Conservation (phyloP, 1,140 invertebrate species). For the Macrotrachela quadricornifera region DNA sequence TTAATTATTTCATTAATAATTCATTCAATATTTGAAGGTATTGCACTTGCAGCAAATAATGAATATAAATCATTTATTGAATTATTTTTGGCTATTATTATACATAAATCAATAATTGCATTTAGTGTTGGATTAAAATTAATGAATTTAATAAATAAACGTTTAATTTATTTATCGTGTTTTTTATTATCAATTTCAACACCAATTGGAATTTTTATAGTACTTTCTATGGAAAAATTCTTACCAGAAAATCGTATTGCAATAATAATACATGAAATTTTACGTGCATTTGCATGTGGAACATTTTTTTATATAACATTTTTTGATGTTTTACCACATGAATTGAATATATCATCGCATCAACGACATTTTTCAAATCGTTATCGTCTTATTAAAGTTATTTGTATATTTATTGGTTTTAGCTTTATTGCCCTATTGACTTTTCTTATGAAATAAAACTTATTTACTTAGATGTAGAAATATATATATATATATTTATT, state of each 20-base stretch:
- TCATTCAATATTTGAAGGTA: slow-evolving; percentile 21
- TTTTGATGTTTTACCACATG: slow-evolving; percentile 57
- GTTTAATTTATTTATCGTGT: slow-evolving; percentile 16
- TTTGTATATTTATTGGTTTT: too few relatives aligned
- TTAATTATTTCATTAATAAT: slow-evolving; percentile 19
- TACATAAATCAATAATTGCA: slow-evolving; percentile 53
- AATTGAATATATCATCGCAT: slow-evolving; percentile 13
- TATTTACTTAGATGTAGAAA: too few relatives aligned
- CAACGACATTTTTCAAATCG: too few relatives aligned
- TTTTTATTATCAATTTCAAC: slow-evolving; percentile 44
- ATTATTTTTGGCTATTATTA: slow-evolving; percentile 36
- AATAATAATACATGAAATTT: slow-evolving; percentile 32
- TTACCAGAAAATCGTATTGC: slow-evolving; percentile 20
- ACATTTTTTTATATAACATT: slow-evolving; percentile 76
- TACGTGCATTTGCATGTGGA: slow-evolving; percentile 54
- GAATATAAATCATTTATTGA: slow-evolving; percentile 41
- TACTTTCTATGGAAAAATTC: slow-evolving; percentile 33
- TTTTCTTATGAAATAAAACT: too few relatives aligned
- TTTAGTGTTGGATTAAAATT: slow-evolving; percentile 48
- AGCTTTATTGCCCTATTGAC: too few relatives aligned
- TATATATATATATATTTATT: too few relatives aligned
- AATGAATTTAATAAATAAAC: slow-evolving; percentile 39
- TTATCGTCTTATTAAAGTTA: too few relatives aligned
- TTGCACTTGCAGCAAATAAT: slow-evolving; percentile 17
- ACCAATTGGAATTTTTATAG: slow-evolving; percentile 40